A percentile compares a stretch with the other conserved stretches of the same genome.
These are phyloP conservation scores for Chaetodon auriga DNA, from an alignment of 2,113 vertebrate genomes.

Conservation along the genomic window DNA sequence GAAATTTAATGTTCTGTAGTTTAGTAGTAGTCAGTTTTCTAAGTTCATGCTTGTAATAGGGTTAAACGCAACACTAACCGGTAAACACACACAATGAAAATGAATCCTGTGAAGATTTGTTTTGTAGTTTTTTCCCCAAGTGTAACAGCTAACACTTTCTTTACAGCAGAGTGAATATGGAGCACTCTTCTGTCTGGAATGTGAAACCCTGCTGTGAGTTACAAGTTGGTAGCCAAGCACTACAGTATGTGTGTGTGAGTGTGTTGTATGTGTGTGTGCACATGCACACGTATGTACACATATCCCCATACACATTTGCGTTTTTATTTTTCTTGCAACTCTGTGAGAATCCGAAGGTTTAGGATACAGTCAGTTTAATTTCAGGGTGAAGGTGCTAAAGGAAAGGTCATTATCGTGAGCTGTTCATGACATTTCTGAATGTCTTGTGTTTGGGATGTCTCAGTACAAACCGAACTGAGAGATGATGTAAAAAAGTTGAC, in stretches of 20 bases:
- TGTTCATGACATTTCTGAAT: neutral
- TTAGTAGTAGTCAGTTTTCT: neutral
- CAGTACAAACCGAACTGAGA: neutral
- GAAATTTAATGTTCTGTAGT: conserved; percentile 4
- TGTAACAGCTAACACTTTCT: neutral
- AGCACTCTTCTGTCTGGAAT: conserved; percentile 29
- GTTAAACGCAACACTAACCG: neutral
- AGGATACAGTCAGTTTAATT: neutral
- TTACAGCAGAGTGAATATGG: conserved; percentile 6
- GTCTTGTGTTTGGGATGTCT: neutral
- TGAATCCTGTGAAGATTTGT: neutral
- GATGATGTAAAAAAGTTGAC: neutral
- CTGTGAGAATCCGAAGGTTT: neutral
- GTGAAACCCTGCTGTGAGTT: conserved; percentile 43
- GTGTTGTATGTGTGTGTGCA: neutral
- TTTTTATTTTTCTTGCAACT: neutral
- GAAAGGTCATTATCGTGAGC: neutral
- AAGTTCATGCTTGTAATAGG: conserved; percentile 11
- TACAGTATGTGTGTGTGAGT: neutral
- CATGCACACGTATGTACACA: neutral
- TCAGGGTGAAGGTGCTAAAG: neutral
- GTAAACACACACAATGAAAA: conserved; percentile 16
- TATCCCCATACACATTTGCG: neutral
- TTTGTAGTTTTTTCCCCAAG: neutral
- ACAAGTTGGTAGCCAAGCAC: conserved; percentile 5